phyloP scores from a whole-genome alignment of 2,888 invertebrate species.

The Ennomos erosarius region DNA sequence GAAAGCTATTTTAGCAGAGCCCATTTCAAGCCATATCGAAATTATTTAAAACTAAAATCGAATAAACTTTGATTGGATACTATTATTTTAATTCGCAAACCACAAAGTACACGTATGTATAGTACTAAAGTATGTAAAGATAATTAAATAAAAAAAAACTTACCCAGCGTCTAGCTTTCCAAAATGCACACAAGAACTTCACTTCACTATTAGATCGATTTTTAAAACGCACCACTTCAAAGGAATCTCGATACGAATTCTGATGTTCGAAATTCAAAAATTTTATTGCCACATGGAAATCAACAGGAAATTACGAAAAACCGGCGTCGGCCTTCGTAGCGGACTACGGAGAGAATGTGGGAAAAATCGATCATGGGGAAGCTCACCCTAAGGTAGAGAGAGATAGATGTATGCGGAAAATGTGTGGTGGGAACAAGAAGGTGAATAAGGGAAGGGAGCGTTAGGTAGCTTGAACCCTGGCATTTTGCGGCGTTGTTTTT shows the following conservation, averaged over 20 bases:
- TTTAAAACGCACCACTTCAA: neutral
- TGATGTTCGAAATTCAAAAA: slow-evolving; percentile 4
- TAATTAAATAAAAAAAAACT: neutral
- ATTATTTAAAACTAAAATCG: too few species aligned
- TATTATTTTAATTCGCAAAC: neutral
- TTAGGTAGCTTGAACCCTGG: slow-evolving; percentile 23
- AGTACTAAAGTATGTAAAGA: neutral
- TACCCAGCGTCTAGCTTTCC: slow-evolving; percentile 6
- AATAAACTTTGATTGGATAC: too few species aligned
- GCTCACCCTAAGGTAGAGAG: slow-evolving; percentile 18
- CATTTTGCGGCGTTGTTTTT: slow-evolving; percentile 39
- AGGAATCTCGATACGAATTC: neutral
- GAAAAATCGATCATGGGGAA: slow-evolving; percentile 25
- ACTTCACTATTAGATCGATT: slow-evolving; percentile 23
- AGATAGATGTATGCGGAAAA: slow-evolving; percentile 16
- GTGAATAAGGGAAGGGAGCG: slow-evolving; percentile 34
- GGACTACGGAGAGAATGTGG: slow-evolving; percentile 14
- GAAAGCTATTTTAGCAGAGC: too few species aligned
- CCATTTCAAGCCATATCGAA: too few species aligned
- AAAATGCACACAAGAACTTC: slow-evolving; percentile 2
- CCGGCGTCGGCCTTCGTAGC: slow-evolving; percentile 15
- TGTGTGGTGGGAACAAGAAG: slow-evolving; percentile 26
- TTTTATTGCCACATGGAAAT: slow-evolving; percentile 21
- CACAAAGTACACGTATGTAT: neutral
- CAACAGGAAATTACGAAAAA: slow-evolving; percentile 24